These are phyloP conservation scores for Eulimnadia texana DNA, from an alignment of 1,140 invertebrate genomes.

Conservation along the genomic window DNA sequence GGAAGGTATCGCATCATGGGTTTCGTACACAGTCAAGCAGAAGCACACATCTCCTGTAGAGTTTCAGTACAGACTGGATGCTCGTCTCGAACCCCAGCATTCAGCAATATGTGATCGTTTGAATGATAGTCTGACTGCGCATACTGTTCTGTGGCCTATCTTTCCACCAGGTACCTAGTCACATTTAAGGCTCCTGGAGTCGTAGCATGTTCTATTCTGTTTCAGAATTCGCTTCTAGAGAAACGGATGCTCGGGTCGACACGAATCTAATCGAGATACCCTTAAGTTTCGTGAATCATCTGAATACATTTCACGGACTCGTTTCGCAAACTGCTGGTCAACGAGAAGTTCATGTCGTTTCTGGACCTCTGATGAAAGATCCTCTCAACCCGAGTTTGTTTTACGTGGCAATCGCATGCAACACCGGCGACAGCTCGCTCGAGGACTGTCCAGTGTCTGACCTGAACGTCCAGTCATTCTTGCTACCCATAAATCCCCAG, in stretches of 20 bases:
- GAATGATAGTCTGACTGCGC: not conserved
- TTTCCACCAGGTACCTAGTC: constrained; percentile 4
- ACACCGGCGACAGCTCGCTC: not conserved
- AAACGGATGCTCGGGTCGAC: not conserved
- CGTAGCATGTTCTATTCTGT: not conserved
- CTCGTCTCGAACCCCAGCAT: not conserved
- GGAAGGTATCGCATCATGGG: constrained; percentile 1
- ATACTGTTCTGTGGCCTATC: not conserved
- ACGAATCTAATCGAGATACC: not conserved
- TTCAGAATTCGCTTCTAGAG: not conserved
- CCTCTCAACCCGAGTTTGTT: not conserved
- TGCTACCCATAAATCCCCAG: not conserved
- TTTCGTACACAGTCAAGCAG: not conserved
- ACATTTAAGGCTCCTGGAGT: not conserved
- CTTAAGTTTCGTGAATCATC: not conserved
- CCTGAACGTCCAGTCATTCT: not conserved
- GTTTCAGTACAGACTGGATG: constrained; percentile 1
- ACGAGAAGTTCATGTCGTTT: not conserved
- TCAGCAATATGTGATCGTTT: constrained; percentile 2
- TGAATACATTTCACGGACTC: not conserved
- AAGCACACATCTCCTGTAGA: no score
- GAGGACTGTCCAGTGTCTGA: not conserved
- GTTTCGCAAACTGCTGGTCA: not conserved
- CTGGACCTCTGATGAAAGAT: not conserved
- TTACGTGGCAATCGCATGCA: not conserved